phyloP scores from a whole-genome alignment of 2,797 vertebrate genomes.

The Chiroxiphia lanceolata region DNA sequence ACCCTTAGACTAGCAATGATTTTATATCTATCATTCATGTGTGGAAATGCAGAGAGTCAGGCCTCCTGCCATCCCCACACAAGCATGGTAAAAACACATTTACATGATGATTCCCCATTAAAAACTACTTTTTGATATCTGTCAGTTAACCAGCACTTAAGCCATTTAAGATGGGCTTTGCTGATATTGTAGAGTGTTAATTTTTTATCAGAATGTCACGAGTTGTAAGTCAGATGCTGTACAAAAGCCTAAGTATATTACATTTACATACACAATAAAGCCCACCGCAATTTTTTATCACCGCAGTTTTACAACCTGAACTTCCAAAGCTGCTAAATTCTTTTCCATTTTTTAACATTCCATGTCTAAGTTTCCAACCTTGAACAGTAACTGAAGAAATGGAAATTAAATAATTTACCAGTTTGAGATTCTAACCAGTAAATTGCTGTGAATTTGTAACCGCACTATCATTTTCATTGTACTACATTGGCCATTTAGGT shows the following conservation, averaged over 20 bases:
- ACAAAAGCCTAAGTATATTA: not conserved
- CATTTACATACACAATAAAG: not conserved
- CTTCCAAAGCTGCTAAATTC: constrained; percentile 18
- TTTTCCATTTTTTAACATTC: constrained; percentile 32
- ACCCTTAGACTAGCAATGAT: not conserved
- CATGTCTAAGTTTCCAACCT: constrained; percentile 46
- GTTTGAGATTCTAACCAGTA: constrained; percentile 60
- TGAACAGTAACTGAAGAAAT: constrained; percentile 52
- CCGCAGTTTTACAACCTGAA: not conserved
- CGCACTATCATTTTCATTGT: constrained; percentile 60
- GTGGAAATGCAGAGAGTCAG: not conserved
- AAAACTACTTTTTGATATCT: not conserved
- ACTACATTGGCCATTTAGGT: constrained; percentile 64
- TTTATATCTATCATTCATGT: not conserved
- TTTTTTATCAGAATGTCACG: constrained; percentile 36
- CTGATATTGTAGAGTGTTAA: constrained; percentile 4
- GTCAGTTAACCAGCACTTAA: not conserved
- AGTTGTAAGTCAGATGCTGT: not conserved
- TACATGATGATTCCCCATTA: not conserved
- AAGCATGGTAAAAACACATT: not conserved
- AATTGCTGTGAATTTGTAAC: constrained; percentile 65
- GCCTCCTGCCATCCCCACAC: not conserved
- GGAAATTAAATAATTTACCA: constrained; percentile 71
- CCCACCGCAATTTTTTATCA: not conserved
- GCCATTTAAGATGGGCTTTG: constrained; percentile 11